These are phyloP conservation scores for Nebria salina DNA, from an alignment of 2,888 invertebrate genomes.

Conservation along the genomic window DNA sequence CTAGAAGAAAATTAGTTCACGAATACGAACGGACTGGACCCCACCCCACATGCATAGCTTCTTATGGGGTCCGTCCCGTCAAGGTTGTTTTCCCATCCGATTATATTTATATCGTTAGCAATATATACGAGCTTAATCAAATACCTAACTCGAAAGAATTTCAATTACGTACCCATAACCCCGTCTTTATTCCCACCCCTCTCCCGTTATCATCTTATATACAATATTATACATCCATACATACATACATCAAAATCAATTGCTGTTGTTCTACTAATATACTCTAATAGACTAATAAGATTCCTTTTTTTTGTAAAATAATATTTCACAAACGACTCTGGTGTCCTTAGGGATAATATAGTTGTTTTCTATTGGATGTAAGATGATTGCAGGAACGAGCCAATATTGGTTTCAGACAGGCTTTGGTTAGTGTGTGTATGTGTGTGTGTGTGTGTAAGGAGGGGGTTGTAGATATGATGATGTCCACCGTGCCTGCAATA, in stretches of 20 bases:
- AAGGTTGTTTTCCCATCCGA: constrained; percentile 50
- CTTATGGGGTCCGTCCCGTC: constrained; percentile 24
- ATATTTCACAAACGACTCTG: neutral
- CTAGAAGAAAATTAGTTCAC: constrained; percentile 62
- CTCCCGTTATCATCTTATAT: constrained; percentile 47
- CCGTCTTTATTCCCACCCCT: neutral
- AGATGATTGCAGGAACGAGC: constrained; percentile 58
- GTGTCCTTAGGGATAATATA: constrained; percentile 55
- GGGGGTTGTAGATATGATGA: neutral
- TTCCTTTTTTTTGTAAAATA: no score
- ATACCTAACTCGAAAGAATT: constrained; percentile 59
- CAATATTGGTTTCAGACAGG: constrained; percentile 57
- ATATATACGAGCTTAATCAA: constrained; percentile 55
- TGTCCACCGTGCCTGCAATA: constrained; percentile 53
- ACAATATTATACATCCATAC: constrained; percentile 50
- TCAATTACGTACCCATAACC: constrained; percentile 56
- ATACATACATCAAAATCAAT: constrained; percentile 45
- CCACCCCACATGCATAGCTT: no score
- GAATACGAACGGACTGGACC: constrained; percentile 53
- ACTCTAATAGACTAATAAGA: neutral
- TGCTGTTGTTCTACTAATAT: constrained; percentile 26
- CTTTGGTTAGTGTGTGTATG: constrained; percentile 3
- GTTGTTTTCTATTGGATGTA: constrained; percentile 60
- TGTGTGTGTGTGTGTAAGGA: constrained; percentile 2
- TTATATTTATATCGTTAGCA: constrained; percentile 57